phyloP scores from a whole-genome alignment of 1,140 invertebrate genomes.

The Globodera ellingtonae region DNA sequence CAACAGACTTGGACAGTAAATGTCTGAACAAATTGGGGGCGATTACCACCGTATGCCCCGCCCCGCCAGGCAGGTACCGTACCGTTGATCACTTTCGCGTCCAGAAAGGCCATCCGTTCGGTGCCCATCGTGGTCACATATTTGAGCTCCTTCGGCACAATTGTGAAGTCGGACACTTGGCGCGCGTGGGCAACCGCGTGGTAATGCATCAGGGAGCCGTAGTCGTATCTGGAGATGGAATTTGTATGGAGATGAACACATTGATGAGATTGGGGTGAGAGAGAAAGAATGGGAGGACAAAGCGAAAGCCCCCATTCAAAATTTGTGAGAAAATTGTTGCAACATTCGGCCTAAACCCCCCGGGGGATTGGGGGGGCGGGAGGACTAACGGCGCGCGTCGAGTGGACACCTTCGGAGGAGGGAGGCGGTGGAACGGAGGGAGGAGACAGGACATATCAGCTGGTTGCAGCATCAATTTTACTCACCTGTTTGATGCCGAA shows the following conservation, averaged over 20 bases:
- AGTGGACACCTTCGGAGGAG: slow-evolving; percentile 55
- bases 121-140: slow-evolving; percentile 65
- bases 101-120: slow-evolving; percentile 66
- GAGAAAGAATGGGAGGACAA: not conserved
- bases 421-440: not conserved
- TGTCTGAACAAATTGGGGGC: slow-evolving; percentile 32
- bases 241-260: no score
- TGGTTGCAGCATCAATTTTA: not conserved
- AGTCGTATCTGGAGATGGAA: slow-evolving; percentile 53
- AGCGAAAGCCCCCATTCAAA: not conserved
- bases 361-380: not conserved
- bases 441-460: not conserved
- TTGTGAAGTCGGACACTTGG: slow-evolving; percentile 63
- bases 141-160: slow-evolving; percentile 65
- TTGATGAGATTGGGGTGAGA: not conserved
- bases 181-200: slow-evolving; percentile 50
- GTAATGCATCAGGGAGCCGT: slow-evolving; percentile 66
- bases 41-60: not conserved
- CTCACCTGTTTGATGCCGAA: slow-evolving; percentile 62
- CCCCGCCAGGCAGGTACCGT: no score
- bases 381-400: slow-evolving; percentile 48
- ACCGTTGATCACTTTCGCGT: slow-evolving; percentile 65
- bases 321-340: not conserved
- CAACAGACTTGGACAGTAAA: slow-evolving; percentile 61
- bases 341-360: no score